A percentile compares a stretch with the other conserved stretches of the same genome.
phyloP scores from a whole-genome alignment of 2,888 invertebrate species.

The Onchidella celtica region DNA sequence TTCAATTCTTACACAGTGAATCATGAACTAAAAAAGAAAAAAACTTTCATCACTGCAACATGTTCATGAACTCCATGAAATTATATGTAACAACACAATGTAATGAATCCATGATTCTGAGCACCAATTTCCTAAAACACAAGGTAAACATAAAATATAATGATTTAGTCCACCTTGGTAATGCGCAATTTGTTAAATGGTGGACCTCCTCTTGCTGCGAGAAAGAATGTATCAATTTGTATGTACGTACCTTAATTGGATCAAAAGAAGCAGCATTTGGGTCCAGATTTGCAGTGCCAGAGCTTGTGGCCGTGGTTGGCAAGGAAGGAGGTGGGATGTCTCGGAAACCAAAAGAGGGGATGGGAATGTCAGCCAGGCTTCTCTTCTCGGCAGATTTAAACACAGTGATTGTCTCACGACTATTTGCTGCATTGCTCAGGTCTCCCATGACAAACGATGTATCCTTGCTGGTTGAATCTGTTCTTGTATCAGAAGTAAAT shows the following conservation, averaged over 20 bases:
- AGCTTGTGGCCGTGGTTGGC: not conserved
- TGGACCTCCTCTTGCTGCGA: no score
- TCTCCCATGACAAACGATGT: slow-evolving; percentile 24
- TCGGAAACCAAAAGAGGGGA: slow-evolving; percentile 45
- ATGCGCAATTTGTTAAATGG: no score
- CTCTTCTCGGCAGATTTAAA: slow-evolving; percentile 25
- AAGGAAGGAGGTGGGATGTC: slow-evolving; percentile 46
- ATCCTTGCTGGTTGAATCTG: not conserved
- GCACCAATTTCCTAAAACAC: no score
- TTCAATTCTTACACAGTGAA: no score
- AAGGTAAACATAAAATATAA: no score
- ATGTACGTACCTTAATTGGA: slow-evolving; percentile 35
- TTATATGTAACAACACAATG: no score
- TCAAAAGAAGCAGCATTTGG: slow-evolving; percentile 20
- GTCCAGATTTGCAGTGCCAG: not conserved
- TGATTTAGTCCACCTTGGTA: no score
- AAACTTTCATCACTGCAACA: no score
- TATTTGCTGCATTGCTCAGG: slow-evolving; percentile 22
- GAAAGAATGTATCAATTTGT: no score
- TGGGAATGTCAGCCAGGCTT: slow-evolving; percentile 42
- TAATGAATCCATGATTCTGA: no score
- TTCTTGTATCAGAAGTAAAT: not conserved
- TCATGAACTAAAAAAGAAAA: no score
- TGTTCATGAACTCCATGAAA: no score
- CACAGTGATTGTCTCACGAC: slow-evolving; percentile 29